Percentiles rank a stretch among this genome's conserved stretches.
Evolutionary conservation across 2,113 vertebrate genomes (phyloP).

Genomic region (Plectropomus leopardus): DNA sequence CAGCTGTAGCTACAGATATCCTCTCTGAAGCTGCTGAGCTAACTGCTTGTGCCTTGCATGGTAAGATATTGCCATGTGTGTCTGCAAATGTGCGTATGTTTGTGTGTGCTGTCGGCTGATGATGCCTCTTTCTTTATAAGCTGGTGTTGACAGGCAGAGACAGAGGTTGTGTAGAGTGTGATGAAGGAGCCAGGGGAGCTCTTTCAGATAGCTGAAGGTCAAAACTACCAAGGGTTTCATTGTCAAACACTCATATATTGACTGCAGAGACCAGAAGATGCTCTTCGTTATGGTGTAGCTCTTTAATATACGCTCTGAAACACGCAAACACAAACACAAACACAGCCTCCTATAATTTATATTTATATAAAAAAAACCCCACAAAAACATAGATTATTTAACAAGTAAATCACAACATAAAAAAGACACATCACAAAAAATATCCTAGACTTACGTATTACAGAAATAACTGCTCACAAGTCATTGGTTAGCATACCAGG

Average conservation of each 20-base stretch:
- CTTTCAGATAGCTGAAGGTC: constrained; percentile 72
- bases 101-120: constrained; percentile 43
- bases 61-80: constrained; percentile 5
- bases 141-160: constrained; percentile 81
- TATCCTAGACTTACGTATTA: background rate
- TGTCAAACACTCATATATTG: constrained; percentile 40
- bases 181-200: constrained; percentile 64
- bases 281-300: background rate
- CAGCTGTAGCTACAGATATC: constrained; percentile 11
- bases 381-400: background rate
- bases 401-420: background rate
- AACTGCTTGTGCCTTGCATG: constrained; percentile 1
- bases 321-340: background rate
- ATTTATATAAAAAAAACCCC: too few relatives aligned
- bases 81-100: constrained; percentile 22
- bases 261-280: constrained; percentile 18
- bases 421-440: background rate
- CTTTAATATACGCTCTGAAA: background rate
- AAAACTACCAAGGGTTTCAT: constrained; percentile 63
- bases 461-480: background rate
- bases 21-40: constrained; percentile 15
- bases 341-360: too few relatives aligned
- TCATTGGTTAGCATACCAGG: background rate
- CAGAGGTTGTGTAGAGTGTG: constrained; percentile 67
- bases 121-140: constrained; percentile 75